These are phyloP conservation scores for Dinomys branickii DNA, from an alignment of 2,113 vertebrate species.

Conservation along the genomic window DNA sequence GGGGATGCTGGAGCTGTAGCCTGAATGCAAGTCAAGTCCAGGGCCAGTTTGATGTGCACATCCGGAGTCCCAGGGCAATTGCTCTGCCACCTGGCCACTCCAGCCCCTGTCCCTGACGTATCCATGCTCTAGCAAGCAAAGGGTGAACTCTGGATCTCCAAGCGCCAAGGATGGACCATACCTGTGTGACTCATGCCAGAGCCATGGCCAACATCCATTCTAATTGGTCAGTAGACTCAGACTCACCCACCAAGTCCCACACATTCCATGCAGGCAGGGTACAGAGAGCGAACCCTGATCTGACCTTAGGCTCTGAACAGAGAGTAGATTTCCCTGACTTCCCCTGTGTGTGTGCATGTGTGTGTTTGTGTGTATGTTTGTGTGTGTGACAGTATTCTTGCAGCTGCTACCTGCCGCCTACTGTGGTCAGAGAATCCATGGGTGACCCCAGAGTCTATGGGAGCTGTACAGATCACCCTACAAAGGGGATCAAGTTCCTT, in stretches of 20 bases:
- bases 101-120: neutral
- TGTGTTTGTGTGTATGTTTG: neutral
- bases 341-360: rapidly evolving
- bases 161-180: neutral
- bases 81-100: neutral
- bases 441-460: neutral
- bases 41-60: neutral
- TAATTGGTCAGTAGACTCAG: neutral
- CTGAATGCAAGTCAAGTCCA: neutral
- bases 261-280: neutral
- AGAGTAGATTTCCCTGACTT: neutral
- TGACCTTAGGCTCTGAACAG: neutral
- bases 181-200: neutral
- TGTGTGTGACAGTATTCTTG: neutral
- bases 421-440: neutral
- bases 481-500: neutral
- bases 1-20: rapidly evolving
- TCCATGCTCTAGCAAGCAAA: neutral
- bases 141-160: neutral
- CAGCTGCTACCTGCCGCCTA: neutral
- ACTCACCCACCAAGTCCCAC: neutral
- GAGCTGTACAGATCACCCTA: neutral
- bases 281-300: neutral
- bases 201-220: neutral
- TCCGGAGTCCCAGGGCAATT: neutral